Base-by-base conservation (phyloP, 2,113 vertebrate genomes). In the Amphiprion ocellaris region DNA sequence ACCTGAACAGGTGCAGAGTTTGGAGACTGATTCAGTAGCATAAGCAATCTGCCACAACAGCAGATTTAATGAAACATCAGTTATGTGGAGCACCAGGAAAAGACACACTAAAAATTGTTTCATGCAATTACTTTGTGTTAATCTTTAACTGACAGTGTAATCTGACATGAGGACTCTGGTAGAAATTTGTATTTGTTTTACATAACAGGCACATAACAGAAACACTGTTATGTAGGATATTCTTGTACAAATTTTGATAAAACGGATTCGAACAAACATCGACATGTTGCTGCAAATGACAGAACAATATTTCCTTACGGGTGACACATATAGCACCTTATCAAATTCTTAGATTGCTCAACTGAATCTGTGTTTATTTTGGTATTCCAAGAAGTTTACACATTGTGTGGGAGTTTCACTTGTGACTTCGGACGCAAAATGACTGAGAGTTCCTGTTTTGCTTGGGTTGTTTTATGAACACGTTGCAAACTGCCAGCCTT, bases 1-100 rank as follows among this genome's bases (percentile, higher is more conserved):
- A 80, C 71, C 69, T 79, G 59, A 83, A 59, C 81, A 79, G 74
- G 74, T 84, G 67, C 37, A 47, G 39, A 79, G 50, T 53, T 33
- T 14, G 28, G 76, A 84, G 47, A 69, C 23, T 79, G 82, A 88
- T 59, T 79, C 59, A 77, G 69, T 69, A 62, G 24, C 24, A 54
- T 2, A 10, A 62, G 56, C 58, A 81, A 59, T 77, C 66, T 52
- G 65, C n/a, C 59, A 59, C 41, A 56, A 37, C 21, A 68, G 44
- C 62, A 65, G 23, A 89, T 70, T 37, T 69, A 68, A 79, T 49
- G 66, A 66, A 69, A 23, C n/a, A 24, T 2, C 11, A 60, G 53
- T 62, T 15, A n/a, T n/a, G 3, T 7, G 50, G 16, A 70, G 26
- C n/a, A 33, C 41, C 44, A 28, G 33, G n/a, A 49, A 49, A 16